These are phyloP conservation scores for Gallirallus australis DNA, from an alignment of 2,797 vertebrate species.

Conservation along the genomic window DNA sequence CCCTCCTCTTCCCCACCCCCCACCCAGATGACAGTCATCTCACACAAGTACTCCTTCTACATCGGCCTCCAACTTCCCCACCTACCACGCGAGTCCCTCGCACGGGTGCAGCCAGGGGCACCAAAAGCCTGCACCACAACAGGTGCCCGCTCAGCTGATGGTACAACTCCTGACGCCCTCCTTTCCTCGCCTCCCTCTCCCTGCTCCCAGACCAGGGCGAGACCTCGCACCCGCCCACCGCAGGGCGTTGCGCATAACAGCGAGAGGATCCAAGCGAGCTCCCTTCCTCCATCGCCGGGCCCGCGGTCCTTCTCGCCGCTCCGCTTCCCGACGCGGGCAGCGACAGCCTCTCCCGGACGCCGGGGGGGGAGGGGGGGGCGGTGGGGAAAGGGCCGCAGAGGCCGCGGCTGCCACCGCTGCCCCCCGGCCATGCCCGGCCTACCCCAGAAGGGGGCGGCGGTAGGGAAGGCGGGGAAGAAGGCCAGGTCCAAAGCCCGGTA, in stretches of 20 bases:
- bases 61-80: neutral
- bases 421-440: neutral
- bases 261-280: neutral
- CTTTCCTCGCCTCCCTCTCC: constrained; percentile 52
- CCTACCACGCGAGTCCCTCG: neutral
- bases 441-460: neutral
- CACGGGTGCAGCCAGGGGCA: neutral
- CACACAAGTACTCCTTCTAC: neutral
- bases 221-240: constrained; percentile 64
- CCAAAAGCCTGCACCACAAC: constrained; percentile 44
- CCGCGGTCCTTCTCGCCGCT: neutral
- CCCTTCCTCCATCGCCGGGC: constrained; percentile 37
- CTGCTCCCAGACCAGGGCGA: constrained; percentile 13
- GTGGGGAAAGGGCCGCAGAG: constrained; percentile 5
- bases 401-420: neutral
- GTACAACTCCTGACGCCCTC: constrained; percentile 54
- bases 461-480: neutral
- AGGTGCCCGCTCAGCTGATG: constrained; percentile 64
- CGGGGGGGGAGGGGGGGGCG: neutral
- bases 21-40: constrained; percentile 36
- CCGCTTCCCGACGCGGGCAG: neutral
- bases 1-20: neutral
- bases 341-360: neutral
- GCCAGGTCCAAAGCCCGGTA: neutral
- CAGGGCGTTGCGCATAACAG: constrained; percentile 68